phyloP scores from a whole-genome alignment of 2,113 vertebrate species.

The Ptychochromis oligacanthus region DNA sequence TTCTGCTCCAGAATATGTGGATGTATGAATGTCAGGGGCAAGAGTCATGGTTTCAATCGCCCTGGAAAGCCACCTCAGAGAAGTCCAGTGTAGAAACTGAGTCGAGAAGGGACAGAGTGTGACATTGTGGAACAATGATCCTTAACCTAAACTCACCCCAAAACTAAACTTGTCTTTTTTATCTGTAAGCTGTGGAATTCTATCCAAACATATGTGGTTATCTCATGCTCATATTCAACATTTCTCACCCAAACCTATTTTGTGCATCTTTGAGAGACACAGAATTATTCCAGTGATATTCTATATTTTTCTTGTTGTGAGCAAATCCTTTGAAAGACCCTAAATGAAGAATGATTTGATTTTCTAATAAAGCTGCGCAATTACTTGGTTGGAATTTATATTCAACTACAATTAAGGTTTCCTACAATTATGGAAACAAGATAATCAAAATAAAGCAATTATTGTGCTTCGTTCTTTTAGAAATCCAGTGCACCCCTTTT shows the following conservation, averaged over 20 bases:
- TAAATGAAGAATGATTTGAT: no score
- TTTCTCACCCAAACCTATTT: neutral
- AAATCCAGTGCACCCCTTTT: neutral
- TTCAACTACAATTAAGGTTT: no score
- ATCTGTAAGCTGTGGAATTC: neutral
- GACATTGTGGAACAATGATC: constrained; percentile 27
- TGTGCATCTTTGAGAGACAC: neutral
- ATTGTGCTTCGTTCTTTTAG: neutral
- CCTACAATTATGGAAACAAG: no score
- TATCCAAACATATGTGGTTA: constrained; percentile 20
- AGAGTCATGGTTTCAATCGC: constrained; percentile 75
- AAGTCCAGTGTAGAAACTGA: constrained; percentile 11
- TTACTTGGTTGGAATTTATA: no score
- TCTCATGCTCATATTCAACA: neutral
- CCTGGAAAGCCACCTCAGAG: constrained; percentile 44
- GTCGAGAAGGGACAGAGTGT: constrained; percentile 15
- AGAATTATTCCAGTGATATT: neutral
- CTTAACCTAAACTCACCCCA: constrained; percentile 15
- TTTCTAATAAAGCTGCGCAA: no score
- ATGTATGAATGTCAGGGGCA: constrained; percentile 39
- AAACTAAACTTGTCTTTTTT: constrained; percentile 18
- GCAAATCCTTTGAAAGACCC: no score
- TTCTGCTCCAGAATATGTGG: constrained; percentile 47
- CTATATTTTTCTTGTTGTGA: no score
- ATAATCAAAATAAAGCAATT: neutral